Conservation (phyloP, 2,888 invertebrate genomes). For the Leuctra nigra region DNA sequence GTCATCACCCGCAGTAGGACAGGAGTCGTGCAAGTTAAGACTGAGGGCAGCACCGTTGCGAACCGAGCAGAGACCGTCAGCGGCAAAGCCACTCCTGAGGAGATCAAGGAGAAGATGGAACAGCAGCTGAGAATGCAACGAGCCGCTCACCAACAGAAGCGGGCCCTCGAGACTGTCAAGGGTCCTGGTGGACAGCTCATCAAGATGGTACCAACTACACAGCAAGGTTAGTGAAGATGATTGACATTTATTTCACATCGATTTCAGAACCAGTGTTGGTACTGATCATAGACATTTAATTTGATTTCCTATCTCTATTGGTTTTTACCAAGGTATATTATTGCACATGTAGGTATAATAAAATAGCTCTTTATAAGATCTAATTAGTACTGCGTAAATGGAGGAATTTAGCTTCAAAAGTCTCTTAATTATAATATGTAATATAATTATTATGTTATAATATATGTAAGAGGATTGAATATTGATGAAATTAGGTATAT, state of each 20-base stretch:
- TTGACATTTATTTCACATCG: too few species aligned
- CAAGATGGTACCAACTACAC: slow-evolving; percentile 46
- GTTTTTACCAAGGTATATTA: too few species aligned
- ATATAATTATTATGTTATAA: background rate
- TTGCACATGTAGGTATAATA: too few species aligned
- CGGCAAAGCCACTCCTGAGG: slow-evolving; percentile 59
- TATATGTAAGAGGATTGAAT: too few species aligned
- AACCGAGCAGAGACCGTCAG: slow-evolving; percentile 39
- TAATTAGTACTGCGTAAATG: background rate
- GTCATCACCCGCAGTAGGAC: slow-evolving; percentile 77
- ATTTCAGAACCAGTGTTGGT: too few species aligned
- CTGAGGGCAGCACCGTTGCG: slow-evolving; percentile 33
- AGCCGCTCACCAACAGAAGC: slow-evolving; percentile 83
- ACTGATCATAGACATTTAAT: too few species aligned
- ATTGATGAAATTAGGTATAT: background rate
- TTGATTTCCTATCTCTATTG: too few species aligned
- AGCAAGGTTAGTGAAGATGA: slow-evolving; percentile 35
- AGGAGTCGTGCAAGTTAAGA: slow-evolving; percentile 46
- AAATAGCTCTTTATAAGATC: background rate
- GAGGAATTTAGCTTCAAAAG: background rate
- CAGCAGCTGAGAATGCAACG: slow-evolving; percentile 82
- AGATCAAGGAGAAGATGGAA: slow-evolving; percentile 86
- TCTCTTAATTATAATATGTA: slow-evolving; percentile 19
- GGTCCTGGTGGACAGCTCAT: slow-evolving; percentile 43
- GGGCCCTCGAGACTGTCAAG: slow-evolving; percentile 55